Evolutionary conservation across 2,113 vertebrate species (phyloP).

Genomic region (Oryctolagus cuniculus): DNA sequence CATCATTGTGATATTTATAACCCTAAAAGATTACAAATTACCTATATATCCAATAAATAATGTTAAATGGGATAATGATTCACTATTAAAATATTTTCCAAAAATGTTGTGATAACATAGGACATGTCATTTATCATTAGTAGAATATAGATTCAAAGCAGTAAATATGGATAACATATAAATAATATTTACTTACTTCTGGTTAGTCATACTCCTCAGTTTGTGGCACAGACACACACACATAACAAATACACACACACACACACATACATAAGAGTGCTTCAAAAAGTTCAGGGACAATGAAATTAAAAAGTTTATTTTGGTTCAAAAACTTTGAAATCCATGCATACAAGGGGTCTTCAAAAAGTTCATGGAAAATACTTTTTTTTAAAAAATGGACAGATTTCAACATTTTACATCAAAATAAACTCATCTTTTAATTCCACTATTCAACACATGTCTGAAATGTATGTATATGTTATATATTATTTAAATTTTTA

Average conservation of each 20-base stretch:
- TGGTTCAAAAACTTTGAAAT: too few relatives aligned
- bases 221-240: neutral
- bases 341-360: too few relatives aligned
- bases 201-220: neutral
- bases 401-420: too few relatives aligned
- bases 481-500: too few relatives aligned
- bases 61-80: conserved; percentile 38
- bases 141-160: neutral
- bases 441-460: neutral
- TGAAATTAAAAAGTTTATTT: too few relatives aligned
- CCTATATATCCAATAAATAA: conserved; percentile 43
- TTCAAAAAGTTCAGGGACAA: too few relatives aligned
- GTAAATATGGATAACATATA: neutral
- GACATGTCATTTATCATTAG: neutral
- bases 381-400: too few relatives aligned
- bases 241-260: neutral
- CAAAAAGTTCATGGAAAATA: too few relatives aligned
- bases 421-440: too few relatives aligned
- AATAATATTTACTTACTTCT: too few relatives aligned
- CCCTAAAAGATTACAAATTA: conserved; percentile 46
- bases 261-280: too few relatives aligned
- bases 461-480: too few relatives aligned
- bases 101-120: neutral
- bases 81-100: conserved; percentile 8
- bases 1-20: neutral